Evolutionary conservation across 2,888 invertebrate species (phyloP).

Genomic region (Tenthredo distinguenda): DNA sequence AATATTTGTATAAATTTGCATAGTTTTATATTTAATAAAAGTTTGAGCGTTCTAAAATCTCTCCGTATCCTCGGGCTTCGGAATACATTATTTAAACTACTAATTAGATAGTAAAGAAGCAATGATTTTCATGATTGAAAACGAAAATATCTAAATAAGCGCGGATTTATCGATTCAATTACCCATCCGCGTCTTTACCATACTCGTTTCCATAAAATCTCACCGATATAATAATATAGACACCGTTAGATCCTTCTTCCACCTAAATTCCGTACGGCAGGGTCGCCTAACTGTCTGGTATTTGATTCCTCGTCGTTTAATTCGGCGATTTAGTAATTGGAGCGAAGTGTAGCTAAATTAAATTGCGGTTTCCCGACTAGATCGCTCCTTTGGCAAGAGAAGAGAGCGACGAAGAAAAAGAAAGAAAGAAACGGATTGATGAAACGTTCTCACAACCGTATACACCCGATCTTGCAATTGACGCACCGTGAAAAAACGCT

Average conservation of each 20-base stretch:
- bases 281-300: neutral
- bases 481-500: neutral
- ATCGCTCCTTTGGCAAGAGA: neutral
- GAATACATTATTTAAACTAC: neutral
- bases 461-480: constrained; percentile 5
- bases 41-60: neutral
- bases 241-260: neutral
- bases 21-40: neutral
- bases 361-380: neutral
- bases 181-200: neutral
- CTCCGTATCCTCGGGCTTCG: neutral
- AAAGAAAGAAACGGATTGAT: neutral
- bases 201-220: neutral
- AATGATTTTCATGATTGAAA: neutral
- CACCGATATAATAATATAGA: neutral
- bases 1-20: neutral
- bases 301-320: neutral
- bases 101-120: neutral
- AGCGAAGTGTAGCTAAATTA: constrained; percentile 21
- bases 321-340: neutral
- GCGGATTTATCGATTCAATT: neutral
- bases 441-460: constrained; percentile 4
- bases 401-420: neutral
- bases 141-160: neutral
- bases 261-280: neutral